A percentile compares a stretch with the other conserved stretches of the same genome.
phyloP scores from a whole-genome alignment of 1,140 invertebrate genomes.

The Drosophila albomicans region DNA sequence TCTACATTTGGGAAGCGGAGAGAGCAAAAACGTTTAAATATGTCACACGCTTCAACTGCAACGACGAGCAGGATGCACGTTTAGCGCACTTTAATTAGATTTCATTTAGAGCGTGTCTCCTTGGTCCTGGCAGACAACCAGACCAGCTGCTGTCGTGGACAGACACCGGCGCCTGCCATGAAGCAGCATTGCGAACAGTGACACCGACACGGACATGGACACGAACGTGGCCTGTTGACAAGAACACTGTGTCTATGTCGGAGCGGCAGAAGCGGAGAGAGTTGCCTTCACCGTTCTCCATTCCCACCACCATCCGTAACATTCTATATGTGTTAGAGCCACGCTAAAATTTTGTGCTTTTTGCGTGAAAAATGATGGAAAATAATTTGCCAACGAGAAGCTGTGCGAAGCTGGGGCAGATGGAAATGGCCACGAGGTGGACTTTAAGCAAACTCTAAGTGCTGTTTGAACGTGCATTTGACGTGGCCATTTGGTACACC shows the following conservation, averaged over 20 bases:
- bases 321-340: conserved; percentile 22
- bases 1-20: not conserved
- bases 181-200: conserved; percentile 17
- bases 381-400: conserved; percentile 63
- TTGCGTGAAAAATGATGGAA: conserved; percentile 80
- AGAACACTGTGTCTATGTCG: conserved; percentile 38
- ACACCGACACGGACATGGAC: conserved; percentile 11
- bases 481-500: conserved; percentile 67
- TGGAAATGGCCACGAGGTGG: conserved; percentile 33
- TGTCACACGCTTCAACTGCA: conserved; percentile 53
- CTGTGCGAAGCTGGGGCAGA: conserved; percentile 4
- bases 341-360: conserved; percentile 65
- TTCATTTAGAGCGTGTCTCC: conserved; percentile 59
- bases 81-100: conserved; percentile 76
- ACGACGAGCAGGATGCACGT: conserved; percentile 52
- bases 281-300: not conserved
- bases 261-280: not conserved
- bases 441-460: conserved; percentile 64
- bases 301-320: not conserved
- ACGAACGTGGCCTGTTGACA: conserved; percentile 56
- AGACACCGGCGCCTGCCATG: conserved; percentile 2
- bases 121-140: conserved; percentile 15
- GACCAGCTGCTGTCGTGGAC: conserved; percentile 18
- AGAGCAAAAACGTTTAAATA: conserved; percentile 24
- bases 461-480: conserved; percentile 74